phyloP scores from a whole-genome alignment of 2,888 invertebrate species.

The Luffia ferchaultella region DNA sequence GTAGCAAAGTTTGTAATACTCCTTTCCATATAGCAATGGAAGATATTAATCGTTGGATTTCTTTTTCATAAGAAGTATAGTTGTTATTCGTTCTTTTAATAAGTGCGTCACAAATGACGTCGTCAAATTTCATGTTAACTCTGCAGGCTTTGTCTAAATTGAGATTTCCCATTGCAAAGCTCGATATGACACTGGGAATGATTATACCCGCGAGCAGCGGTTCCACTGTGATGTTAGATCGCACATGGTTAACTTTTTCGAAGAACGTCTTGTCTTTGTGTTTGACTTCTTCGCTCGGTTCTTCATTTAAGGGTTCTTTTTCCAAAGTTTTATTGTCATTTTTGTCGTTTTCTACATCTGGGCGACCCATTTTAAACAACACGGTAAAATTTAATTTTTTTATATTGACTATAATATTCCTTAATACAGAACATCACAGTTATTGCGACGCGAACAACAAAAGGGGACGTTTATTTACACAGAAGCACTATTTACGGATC shows the following conservation, averaged over 20 bases:
- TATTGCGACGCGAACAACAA: background rate
- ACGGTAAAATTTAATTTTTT: background rate
- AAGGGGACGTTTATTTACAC: background rate
- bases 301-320: constrained; percentile 8
- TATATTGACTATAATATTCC: background rate
- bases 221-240: constrained; percentile 7
- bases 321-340: background rate
- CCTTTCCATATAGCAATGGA: constrained; percentile 67
- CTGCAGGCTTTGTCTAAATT: constrained; percentile 78
- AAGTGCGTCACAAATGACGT: constrained; percentile 71
- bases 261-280: constrained; percentile 1
- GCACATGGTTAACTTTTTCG: constrained; percentile 5
- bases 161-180: constrained; percentile 74
- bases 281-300: constrained; percentile 6
- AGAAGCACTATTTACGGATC: background rate
- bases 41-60: constrained; percentile 66
- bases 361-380: constrained; percentile 2
- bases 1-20: constrained; percentile 59
- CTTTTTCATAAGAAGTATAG: constrained; percentile 64
- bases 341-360: background rate
- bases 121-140: constrained; percentile 71
- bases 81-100: constrained; percentile 66
- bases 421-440: background rate
- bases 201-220: constrained; percentile 5
- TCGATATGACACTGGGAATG: constrained; percentile 46